Conservation (phyloP, 2,888 invertebrate species). For the Thereva unica region DNA sequence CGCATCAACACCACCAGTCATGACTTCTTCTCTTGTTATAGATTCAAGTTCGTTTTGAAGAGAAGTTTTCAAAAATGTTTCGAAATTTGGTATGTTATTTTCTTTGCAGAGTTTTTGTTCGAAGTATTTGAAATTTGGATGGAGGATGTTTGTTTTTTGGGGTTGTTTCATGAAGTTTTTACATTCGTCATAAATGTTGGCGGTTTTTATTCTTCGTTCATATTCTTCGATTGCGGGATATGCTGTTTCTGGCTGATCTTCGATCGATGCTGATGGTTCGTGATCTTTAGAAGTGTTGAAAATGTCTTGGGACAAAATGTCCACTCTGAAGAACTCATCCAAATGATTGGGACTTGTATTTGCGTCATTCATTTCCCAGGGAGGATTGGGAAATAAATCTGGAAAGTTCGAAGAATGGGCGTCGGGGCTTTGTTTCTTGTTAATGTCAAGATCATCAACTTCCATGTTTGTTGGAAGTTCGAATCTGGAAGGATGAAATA, state of each 20-base stretch:
- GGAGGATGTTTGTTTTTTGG: conserved; percentile 36
- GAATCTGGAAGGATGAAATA: too few species aligned
- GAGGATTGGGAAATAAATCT: too few species aligned
- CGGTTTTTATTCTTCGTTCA: conserved; percentile 2
- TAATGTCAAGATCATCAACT: too few species aligned
- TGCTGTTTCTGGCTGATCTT: background rate
- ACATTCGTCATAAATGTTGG: conserved; percentile 36
- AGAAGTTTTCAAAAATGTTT: conserved; percentile 1
- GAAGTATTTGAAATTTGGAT: conserved; percentile 36
- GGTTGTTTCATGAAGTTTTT: conserved; percentile 39
- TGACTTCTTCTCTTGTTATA: background rate
- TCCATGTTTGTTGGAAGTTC: too few species aligned
- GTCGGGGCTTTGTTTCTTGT: too few species aligned
- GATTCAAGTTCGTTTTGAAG: conserved; percentile 30
- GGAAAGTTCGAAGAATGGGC: too few species aligned
- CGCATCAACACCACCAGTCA: background rate
- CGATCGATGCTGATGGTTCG: background rate
- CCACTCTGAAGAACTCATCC: too few species aligned
- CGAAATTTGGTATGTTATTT: conserved; percentile 19
- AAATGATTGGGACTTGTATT: background rate
- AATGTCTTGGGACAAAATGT: too few species aligned
- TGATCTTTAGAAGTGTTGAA: too few species aligned
- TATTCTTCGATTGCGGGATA: background rate
- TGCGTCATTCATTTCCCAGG: background rate
- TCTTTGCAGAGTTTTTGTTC: conserved; percentile 26